phyloP scores from a whole-genome alignment of 2,888 invertebrate genomes.

The Conomelus anceps region DNA sequence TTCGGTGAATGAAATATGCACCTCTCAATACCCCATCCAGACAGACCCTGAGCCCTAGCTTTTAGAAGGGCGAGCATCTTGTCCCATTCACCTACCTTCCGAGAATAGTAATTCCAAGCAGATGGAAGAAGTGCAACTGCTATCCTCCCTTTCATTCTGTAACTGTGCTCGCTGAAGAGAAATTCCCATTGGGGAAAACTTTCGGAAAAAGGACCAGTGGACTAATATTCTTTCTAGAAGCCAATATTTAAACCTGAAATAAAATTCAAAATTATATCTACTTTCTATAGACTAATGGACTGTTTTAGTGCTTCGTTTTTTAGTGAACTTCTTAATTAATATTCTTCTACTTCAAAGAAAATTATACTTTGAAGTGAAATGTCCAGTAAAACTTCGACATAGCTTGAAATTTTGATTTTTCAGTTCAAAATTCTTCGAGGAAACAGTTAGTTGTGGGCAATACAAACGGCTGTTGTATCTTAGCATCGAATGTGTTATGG shows the following conservation, averaged over 20 bases:
- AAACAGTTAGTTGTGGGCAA: no score
- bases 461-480: no score
- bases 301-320: no score
- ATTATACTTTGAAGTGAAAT: no score
- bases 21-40: not conserved
- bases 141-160: not conserved
- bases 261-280: no score
- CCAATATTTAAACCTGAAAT: no score
- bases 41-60: not conserved
- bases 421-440: no score
- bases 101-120: not conserved
- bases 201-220: not conserved
- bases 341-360: no score
- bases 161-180: not conserved
- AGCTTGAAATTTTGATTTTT: no score
- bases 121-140: not conserved
- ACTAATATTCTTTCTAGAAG: not conserved
- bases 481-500: no score
- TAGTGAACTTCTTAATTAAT: not conserved
- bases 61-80: not conserved
- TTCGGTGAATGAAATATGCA: not conserved
- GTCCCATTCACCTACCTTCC: not conserved
- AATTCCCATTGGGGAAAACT: not conserved
- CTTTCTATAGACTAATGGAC: no score
- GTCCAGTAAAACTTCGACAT: no score